A percentile compares a stretch with the other conserved stretches of the same genome.
Conservation (phyloP, 37 sponge, comb jelly and placozoan genomes). For the Chondrosia reniformis region DNA sequence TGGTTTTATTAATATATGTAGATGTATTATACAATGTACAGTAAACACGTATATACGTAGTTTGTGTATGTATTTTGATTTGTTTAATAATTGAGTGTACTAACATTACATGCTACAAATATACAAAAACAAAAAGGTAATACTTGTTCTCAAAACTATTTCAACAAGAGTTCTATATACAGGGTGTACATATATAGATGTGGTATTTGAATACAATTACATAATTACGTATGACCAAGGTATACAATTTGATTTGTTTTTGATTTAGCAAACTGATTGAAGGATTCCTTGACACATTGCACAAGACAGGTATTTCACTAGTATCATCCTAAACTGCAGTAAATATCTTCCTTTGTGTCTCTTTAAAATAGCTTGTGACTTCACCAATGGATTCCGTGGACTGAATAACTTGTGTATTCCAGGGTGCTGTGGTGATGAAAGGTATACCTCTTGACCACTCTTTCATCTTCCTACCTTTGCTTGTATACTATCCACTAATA, state of each 20-base stretch:
- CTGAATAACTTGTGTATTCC: constrained; percentile 25
- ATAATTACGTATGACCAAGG: neutral
- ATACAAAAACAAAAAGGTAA: no score
- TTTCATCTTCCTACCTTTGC: no score
- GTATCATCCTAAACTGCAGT: neutral
- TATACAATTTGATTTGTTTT: neutral
- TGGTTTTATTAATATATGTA: no score
- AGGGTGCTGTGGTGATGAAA: neutral
- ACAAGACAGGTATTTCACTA: constrained; percentile 56
- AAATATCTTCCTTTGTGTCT: no score
- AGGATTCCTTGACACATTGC: constrained; percentile 70
- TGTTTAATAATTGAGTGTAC: no score
- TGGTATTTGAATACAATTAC: neutral
- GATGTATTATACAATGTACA: no score
- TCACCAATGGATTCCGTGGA: constrained; percentile 73
- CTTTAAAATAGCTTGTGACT: constrained; percentile 60
- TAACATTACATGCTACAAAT: no score
- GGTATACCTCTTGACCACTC: constrained; percentile 21
- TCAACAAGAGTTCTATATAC: neutral
- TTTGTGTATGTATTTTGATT: no score
- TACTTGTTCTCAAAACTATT: no score
- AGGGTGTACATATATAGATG: neutral
- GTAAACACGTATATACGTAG: no score
- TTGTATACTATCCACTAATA: neutral
- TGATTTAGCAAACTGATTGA: constrained; percentile 57